Base-by-base conservation (phyloP, 2,888 invertebrate genomes). In the Drosophila subsilvestris region DNA sequence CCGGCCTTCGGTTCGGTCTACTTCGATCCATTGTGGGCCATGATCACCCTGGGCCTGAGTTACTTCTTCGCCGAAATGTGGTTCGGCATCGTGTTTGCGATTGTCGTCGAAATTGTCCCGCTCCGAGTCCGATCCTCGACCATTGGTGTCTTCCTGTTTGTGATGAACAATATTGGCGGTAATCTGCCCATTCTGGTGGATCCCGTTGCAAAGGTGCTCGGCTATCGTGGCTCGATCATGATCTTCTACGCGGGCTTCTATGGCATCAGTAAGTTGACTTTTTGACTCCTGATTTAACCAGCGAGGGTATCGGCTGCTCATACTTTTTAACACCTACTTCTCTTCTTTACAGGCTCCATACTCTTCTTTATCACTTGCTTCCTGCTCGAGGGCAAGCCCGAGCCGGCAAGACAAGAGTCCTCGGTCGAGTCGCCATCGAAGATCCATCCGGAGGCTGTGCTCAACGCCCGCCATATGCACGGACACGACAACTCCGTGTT, bases 51-150 rank as follows among this genome's bases (percentile, higher is more conserved):
- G 2, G 97, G 97, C n/a, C 93, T 96, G 69, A 97, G 97, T 1
- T 97, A 97, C 90, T 96, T 97, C 93, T 97, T 97, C 85, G 97
- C 97, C 85, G 97, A 97, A 93, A 97, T 97, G 97, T 98, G 97
- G 97, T 97, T 97, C 92, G 97, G 97, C 54, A 97, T 98, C 74
- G 95, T 97, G 4, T 97, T 97, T 91, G 97, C 97, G 3, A 96
- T 97, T 88, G 93, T 98, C 3, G 97, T 98, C 1, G 97, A 97
- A 93, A 96, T 97, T 73, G 97, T 97, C 1, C 97, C 97, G 0
- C 89, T 96, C 51, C 94, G 95, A 7, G 94, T 97, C 14, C 94
- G 97, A 51, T 97, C 97, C 5, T 97, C 97, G 44, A 96, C 97
- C 0, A 95, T 97, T 14, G 97, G 97, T 0, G 94, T 97, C 37